Evolutionary conservation across 2,888 invertebrate genomes (phyloP).

Genomic region (Scotopteryx bipunctaria): DNA sequence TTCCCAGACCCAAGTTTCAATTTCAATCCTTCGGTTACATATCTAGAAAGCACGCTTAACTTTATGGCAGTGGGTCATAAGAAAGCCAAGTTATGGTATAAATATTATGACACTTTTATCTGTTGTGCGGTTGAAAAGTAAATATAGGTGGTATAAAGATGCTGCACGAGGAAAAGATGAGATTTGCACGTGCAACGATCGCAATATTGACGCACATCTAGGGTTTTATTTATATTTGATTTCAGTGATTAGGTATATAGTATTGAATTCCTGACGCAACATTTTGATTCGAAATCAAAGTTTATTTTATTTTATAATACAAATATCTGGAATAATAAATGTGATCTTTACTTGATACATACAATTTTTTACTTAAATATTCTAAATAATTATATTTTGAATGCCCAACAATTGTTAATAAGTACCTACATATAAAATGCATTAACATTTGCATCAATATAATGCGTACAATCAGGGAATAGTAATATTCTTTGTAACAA

Average conservation of each 20-base stretch:
- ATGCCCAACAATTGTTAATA: constrained; percentile 26
- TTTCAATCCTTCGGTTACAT: constrained; percentile 44
- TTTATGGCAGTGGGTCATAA: constrained; percentile 77
- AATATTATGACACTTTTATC: constrained; percentile 82
- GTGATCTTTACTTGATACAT: not conserved
- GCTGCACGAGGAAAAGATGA: constrained; percentile 45
- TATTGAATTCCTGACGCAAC: constrained; percentile 51
- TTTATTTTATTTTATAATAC: constrained; percentile 5
- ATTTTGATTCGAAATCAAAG: constrained; percentile 1
- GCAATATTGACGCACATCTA: constrained; percentile 45
- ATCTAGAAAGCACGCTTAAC: constrained; percentile 69
- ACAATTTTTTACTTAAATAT: too few relatives aligned
- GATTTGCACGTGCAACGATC: constrained; percentile 56
- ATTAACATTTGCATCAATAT: constrained; percentile 55
- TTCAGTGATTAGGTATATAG: constrained; percentile 49
- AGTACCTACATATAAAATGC: constrained; percentile 74
- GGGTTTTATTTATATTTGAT: constrained; percentile 52
- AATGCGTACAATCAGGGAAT: constrained; percentile 25
- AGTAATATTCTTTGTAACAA: constrained; percentile 53
- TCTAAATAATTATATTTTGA: too few relatives aligned
- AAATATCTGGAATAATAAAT: not conserved
- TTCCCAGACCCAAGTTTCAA: constrained; percentile 51
- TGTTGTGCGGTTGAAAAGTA: constrained; percentile 74
- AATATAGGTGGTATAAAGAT: constrained; percentile 62
- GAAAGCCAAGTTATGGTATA: constrained; percentile 78